Conservation (phyloP, 2,797 vertebrate genomes). For the Platalea minor region DNA sequence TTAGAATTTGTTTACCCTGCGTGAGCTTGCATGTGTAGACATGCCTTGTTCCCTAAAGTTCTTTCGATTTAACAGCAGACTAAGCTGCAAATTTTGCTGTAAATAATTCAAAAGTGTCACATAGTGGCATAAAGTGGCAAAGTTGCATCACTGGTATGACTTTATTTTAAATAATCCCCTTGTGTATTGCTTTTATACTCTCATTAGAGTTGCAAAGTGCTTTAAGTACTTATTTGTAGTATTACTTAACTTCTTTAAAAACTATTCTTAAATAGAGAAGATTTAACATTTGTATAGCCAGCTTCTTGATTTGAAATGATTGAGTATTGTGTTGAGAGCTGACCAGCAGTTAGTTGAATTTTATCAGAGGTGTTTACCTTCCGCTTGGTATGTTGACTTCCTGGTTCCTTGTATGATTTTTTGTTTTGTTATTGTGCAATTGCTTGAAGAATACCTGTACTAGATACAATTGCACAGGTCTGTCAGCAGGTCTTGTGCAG, state of each 20-base stretch:
- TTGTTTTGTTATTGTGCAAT: background rate
- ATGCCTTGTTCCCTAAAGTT: background rate
- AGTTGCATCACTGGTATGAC: background rate
- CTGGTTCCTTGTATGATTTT: conserved; percentile 24
- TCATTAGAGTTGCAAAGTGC: background rate
- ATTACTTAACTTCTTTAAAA: background rate
- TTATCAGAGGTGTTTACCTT: conserved; percentile 9
- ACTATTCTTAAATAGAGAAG: background rate
- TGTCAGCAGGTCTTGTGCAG: background rate
- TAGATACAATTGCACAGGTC: background rate
- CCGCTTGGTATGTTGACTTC: conserved; percentile 23
- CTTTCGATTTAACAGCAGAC: background rate
- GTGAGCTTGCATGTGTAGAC: background rate
- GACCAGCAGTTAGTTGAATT: background rate
- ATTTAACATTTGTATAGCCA: background rate
- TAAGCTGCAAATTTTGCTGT: background rate
- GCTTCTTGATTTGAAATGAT: background rate
- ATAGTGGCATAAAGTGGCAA: background rate
- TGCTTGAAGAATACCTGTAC: background rate
- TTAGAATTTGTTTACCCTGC: background rate
- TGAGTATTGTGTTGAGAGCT: background rate
- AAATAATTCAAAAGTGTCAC: background rate
- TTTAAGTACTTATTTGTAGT: background rate
- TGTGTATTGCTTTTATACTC: background rate
- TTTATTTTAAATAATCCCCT: background rate